These are phyloP conservation scores for Petromus typicus DNA, from an alignment of 2,113 vertebrate species.

Conservation along the genomic window DNA sequence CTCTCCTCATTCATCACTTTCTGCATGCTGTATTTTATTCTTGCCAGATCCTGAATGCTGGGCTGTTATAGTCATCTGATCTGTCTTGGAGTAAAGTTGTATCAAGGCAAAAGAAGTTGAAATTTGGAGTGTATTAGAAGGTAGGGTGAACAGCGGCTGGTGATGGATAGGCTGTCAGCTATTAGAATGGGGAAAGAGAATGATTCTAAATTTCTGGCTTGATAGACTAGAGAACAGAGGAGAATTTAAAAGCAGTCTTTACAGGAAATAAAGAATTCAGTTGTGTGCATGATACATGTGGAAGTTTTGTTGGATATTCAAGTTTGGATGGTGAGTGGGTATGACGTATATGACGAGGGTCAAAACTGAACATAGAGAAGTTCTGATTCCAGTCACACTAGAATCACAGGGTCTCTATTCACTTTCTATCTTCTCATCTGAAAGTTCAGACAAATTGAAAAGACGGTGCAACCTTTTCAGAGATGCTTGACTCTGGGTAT, in stretches of 20 bases:
- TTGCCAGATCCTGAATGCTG: background rate
- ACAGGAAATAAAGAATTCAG: background rate
- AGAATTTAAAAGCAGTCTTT: constrained; percentile 35
- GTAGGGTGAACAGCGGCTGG: background rate
- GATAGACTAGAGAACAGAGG: background rate
- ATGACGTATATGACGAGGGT: background rate
- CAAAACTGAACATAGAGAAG: background rate
- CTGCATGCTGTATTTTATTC: background rate
- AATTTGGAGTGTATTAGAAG: background rate
- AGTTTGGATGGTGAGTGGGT: background rate
- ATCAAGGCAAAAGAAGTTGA: background rate
- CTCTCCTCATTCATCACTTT: background rate
- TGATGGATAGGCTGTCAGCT: background rate
- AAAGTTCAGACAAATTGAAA: background rate
- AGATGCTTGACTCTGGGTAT: background rate
- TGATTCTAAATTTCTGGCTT: background rate
- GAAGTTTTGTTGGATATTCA: background rate
- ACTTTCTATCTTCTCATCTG: background rate
- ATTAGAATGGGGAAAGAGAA: background rate
- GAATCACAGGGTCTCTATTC: background rate
- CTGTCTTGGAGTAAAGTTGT: background rate
- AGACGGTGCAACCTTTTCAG: background rate
- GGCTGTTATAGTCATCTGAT: background rate
- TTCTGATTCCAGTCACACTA: background rate
- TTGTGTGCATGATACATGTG: background rate